phyloP scores from a whole-genome alignment of 2,113 vertebrate species.

The Notarius quadriscutis region DNA sequence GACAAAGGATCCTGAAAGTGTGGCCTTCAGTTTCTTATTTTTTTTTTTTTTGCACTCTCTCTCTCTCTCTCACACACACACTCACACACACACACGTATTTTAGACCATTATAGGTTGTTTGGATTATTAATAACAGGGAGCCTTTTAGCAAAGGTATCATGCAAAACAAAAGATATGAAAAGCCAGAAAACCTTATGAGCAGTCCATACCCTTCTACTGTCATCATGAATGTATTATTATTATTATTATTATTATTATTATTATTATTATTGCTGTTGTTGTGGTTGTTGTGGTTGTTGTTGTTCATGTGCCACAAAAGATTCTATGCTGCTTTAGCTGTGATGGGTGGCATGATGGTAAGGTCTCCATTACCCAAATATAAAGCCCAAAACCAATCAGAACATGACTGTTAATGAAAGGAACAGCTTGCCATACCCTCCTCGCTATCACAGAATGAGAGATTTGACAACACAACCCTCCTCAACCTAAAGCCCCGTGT shows the following conservation, averaged over 20 bases:
- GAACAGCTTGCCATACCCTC: constrained; percentile 17
- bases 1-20: constrained; percentile 46
- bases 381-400: constrained; percentile 37
- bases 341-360: constrained; percentile 18
- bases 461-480: constrained; percentile 21
- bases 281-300: constrained; percentile 33
- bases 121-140: constrained; percentile 23
- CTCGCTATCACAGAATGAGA: not conserved
- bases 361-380: constrained; percentile 11
- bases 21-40: constrained; percentile 50
- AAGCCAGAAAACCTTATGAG: constrained; percentile 26
- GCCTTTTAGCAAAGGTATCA: constrained; percentile 35
- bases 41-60: not conserved
- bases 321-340: constrained; percentile 18
- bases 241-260: constrained; percentile 39
- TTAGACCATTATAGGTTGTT: constrained; percentile 20
- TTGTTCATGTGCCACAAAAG: constrained; percentile 44
- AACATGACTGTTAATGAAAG: constrained; percentile 51
- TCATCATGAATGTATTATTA: constrained; percentile 27
- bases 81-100: constrained; percentile 20
- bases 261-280: constrained; percentile 35
- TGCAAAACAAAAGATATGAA: not conserved
- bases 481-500: constrained; percentile 18
- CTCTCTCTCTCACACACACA: not conserved
- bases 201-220: not conserved